phyloP scores from a whole-genome alignment of 2,888 invertebrate genomes.

The Nomada lathburiana region DNA sequence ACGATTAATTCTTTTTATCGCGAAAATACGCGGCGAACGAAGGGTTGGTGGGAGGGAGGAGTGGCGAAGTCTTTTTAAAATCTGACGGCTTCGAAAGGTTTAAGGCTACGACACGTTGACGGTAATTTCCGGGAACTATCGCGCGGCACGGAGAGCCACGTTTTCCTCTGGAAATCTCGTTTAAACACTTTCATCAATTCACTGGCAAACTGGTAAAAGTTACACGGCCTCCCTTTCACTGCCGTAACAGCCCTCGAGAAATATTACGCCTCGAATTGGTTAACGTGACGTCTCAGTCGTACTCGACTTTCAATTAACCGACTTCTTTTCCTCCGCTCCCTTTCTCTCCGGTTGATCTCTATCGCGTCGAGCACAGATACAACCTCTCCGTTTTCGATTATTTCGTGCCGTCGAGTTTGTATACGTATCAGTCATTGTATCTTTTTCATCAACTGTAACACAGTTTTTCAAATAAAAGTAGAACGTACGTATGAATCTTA shows the following conservation, averaged over 20 bases:
- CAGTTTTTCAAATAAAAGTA: too few relatives aligned
- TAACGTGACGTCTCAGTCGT: conserved; percentile 38
- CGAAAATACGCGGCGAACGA: background rate
- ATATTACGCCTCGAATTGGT: conserved; percentile 51
- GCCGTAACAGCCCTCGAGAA: conserved; percentile 47
- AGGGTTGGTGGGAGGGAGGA: background rate
- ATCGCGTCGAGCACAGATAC: conserved; percentile 12
- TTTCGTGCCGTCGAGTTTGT: background rate
- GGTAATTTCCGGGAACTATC: conserved; percentile 33
- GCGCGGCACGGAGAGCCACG: background rate
- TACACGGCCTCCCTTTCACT: conserved; percentile 31
- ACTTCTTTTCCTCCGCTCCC: background rate
- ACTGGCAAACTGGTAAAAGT: conserved; percentile 33
- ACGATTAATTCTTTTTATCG: conserved; percentile 9
- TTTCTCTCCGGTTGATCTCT: background rate
- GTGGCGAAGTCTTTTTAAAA: background rate
- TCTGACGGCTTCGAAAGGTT: conserved; percentile 12
- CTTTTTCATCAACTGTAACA: too few relatives aligned
- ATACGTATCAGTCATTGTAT: background rate
- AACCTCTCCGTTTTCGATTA: background rate
- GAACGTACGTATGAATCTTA: too few relatives aligned
- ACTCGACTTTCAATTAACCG: conserved; percentile 50
- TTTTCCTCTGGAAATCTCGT: conserved; percentile 44
- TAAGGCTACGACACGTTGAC: conserved; percentile 43
- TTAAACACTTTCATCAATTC: conserved; percentile 50